Percentiles rank a stretch among this genome's conserved stretches.
Evolutionary conservation across 2,888 invertebrate genomes (phyloP).

Genomic region (Hermodice carunculata): DNA sequence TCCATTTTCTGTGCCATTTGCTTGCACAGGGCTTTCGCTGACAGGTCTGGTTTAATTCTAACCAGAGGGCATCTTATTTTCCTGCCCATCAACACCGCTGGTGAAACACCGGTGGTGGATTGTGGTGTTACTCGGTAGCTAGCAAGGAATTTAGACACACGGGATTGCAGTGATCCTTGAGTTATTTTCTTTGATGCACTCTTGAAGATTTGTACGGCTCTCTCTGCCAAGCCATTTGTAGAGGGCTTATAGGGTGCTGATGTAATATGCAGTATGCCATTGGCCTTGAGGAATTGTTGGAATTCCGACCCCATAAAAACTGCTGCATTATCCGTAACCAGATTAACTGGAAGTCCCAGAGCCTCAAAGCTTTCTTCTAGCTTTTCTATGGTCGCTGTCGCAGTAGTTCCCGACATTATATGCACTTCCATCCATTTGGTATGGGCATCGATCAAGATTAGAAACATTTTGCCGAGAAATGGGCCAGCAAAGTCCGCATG

Average conservation of each 20-base stretch:
- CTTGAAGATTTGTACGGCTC: background rate
- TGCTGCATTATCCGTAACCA: slow-evolving; percentile 20
- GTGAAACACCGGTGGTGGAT: background rate
- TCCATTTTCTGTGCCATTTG: background rate
- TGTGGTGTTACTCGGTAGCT: slow-evolving; percentile 3
- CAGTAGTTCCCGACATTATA: slow-evolving; percentile 1
- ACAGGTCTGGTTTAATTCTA: background rate
- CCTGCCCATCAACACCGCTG: slow-evolving; percentile 8
- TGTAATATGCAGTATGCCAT: slow-evolving; percentile 11
- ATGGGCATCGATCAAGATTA: background rate
- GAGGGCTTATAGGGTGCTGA: slow-evolving; percentile 9
- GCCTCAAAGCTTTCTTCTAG: background rate
- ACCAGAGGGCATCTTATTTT: background rate
- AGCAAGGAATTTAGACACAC: background rate
- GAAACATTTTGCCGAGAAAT: background rate
- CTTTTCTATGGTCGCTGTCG: background rate
- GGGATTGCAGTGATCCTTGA: background rate
- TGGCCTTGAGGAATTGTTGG: background rate
- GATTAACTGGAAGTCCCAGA: background rate
- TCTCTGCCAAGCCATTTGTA: slow-evolving; percentile 8
- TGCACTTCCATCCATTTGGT: slow-evolving; percentile 7
- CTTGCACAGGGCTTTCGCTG: background rate
- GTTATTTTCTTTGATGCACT: background rate
- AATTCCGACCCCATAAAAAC: slow-evolving; percentile 9
- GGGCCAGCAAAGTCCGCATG: slow-evolving; percentile 12